Base-by-base conservation (phyloP, 1,140 invertebrate species). In the Bombus soroeensis region DNA sequence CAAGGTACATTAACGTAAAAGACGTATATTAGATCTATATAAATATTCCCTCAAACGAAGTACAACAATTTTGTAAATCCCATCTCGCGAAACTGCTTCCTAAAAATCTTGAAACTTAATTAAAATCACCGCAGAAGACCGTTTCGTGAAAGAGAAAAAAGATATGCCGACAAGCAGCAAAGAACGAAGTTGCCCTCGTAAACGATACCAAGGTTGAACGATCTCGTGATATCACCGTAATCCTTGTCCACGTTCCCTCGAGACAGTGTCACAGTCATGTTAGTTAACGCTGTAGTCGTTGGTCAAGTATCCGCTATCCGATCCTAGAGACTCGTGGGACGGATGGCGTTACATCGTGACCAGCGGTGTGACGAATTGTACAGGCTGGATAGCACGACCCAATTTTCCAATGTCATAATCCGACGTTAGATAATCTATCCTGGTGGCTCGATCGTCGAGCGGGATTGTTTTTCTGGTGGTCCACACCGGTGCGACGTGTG, bases 351-450 rank as follows among this genome's bases (percentile, higher is more conserved):
- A 88, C 76, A 82, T 47, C 34, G 43, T 77, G 88, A 83, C 77
- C 74, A 77, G 39, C 71, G 39, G 53, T 39, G 81, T 88, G 81
- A 88, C 86, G 90, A 90, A 89, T 88, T 71, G 64, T 53, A 82
- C 81, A 37, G 78, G 28, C 77, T 32, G 39, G 13, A 43, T 62
- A 37, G 34, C 68, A 41, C 81, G 87, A 90, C 90, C 90, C 76
- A 84, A 90, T 91, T 90, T 90, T 90, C 90, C 89, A 90, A 90
- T 90, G 89, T 90, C 89, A 90, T 90, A 88, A 90, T 88, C 81
- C 83, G 82, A 88, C 87, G 86, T 88, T 81, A 66, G 62, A 80
- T 81, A 75, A 70, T 75, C 68, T 74, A 66, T 81, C 53, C 43
- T 10, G 37, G 74, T 41, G 37, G n/a, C 28, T 41, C 37, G 77